These are phyloP conservation scores for Nothoprocta pentlandii DNA, from an alignment of 2,113 vertebrate genomes.

Conservation along the genomic window DNA sequence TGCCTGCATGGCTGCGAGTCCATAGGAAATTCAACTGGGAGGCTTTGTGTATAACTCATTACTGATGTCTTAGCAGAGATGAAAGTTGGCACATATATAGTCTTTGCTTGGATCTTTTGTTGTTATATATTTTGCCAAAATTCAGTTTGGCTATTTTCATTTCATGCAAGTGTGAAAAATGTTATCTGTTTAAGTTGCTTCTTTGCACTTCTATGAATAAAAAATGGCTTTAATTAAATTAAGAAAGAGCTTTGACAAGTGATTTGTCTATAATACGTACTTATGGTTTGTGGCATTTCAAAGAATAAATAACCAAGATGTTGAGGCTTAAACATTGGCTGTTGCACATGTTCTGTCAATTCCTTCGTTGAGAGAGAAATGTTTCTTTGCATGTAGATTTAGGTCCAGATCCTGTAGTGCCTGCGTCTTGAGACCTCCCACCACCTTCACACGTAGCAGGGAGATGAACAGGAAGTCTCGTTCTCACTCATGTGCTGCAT, in stretches of 20 bases:
- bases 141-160: slow-evolving; percentile 75
- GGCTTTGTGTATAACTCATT: background rate
- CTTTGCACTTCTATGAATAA: slow-evolving; percentile 76
- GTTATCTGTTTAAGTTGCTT: slow-evolving; percentile 78
- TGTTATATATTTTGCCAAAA: slow-evolving; percentile 71
- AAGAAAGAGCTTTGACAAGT: slow-evolving; percentile 75
- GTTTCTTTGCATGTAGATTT: background rate
- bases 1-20: background rate
- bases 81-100: slow-evolving; percentile 63
- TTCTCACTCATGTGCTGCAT: accelerated
- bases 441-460: background rate
- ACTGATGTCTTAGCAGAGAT: slow-evolving; percentile 25
- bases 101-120: slow-evolving; percentile 64
- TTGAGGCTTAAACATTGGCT: slow-evolving; percentile 78
- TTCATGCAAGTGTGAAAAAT: slow-evolving; percentile 74
- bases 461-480: background rate
- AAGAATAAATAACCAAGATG: slow-evolving; percentile 77
- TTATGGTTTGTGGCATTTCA: slow-evolving; percentile 77
- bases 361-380: background rate
- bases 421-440: background rate
- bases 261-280: slow-evolving; percentile 75
- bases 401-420: background rate
- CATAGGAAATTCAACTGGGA: background rate
- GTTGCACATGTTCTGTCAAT: slow-evolving; percentile 73
- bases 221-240: slow-evolving; percentile 75